Evolutionary conservation across 2,888 invertebrate genomes (phyloP).

Genomic region (Cynaeus angustus): DNA sequence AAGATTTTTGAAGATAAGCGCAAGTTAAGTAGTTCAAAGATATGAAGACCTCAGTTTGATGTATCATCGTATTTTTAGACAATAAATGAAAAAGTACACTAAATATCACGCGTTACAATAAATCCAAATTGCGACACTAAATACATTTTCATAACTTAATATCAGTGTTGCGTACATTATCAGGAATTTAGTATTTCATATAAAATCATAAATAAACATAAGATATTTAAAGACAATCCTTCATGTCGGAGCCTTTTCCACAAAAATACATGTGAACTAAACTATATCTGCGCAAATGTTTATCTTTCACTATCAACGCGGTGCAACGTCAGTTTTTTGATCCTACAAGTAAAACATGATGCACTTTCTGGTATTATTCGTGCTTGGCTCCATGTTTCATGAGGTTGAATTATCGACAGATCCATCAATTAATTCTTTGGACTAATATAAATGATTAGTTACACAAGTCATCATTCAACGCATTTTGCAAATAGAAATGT

Average conservation of each 20-base stretch:
- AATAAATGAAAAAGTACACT: conserved; percentile 3
- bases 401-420: conserved; percentile 1
- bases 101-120: neutral
- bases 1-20: conserved; percentile 3
- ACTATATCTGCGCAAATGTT: conserved; percentile 18
- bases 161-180: neutral
- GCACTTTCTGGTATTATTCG: neutral
- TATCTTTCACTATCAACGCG: neutral
- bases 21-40: neutral
- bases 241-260: neutral
- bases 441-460: neutral
- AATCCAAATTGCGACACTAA: conserved; percentile 4
- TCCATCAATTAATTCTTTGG: neutral
- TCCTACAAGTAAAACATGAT: conserved; percentile 12
- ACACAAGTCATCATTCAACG: neutral
- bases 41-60: neutral
- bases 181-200: conserved; percentile 2
- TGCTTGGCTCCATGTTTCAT: neutral
- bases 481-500: neutral
- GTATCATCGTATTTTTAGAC: neutral
- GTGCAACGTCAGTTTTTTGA: conserved; percentile 26
- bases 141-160: neutral
- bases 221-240: neutral
- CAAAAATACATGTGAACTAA: conserved; percentile 2
- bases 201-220: conserved; percentile 1